Evolutionary conservation across 2,888 invertebrate species (phyloP).

Genomic region (Agrilus biguttatus): DNA sequence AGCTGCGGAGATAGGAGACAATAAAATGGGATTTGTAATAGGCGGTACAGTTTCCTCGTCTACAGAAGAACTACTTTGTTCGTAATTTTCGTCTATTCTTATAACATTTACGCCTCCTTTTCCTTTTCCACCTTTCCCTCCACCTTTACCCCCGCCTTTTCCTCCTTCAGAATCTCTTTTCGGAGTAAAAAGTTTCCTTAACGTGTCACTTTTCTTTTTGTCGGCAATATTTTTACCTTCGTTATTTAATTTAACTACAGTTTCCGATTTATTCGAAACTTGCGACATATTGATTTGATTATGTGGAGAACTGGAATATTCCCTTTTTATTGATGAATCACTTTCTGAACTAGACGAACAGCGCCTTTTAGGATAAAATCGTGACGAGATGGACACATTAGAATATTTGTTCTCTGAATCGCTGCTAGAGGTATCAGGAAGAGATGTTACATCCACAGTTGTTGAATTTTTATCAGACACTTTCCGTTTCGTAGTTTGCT

Average conservation of each 20-base stretch:
- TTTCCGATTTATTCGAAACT: conserved; percentile 11
- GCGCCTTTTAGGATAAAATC: conserved; percentile 8
- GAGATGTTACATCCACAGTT: conserved; percentile 17
- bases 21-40: conserved; percentile 19
- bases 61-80: conserved; percentile 29
- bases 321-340: conserved; percentile 10
- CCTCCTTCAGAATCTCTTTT: conserved; percentile 45
- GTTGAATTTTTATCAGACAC: conserved; percentile 31
- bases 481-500: conserved; percentile 23
- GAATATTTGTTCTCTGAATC: conserved; percentile 25
- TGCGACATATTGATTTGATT: conserved; percentile 6
- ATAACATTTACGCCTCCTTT: conserved; percentile 53
- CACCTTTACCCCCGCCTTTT: conserved; percentile 55
- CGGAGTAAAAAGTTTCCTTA: conserved; percentile 47
- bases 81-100: conserved; percentile 48
- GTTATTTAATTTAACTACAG: conserved; percentile 28
- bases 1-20: conserved; percentile 21
- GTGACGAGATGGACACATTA: conserved; percentile 10
- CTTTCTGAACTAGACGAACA: conserved; percentile 17
- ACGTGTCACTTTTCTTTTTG: conserved; percentile 55
- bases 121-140: conserved; percentile 47
- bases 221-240: conserved; percentile 42
- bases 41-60: conserved; percentile 25
- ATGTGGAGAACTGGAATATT: conserved; percentile 13
- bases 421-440: conserved; percentile 26